These are phyloP conservation scores for Pycnomerus fuliginosus DNA, from an alignment of 2,888 invertebrate species.

Conservation along the genomic window DNA sequence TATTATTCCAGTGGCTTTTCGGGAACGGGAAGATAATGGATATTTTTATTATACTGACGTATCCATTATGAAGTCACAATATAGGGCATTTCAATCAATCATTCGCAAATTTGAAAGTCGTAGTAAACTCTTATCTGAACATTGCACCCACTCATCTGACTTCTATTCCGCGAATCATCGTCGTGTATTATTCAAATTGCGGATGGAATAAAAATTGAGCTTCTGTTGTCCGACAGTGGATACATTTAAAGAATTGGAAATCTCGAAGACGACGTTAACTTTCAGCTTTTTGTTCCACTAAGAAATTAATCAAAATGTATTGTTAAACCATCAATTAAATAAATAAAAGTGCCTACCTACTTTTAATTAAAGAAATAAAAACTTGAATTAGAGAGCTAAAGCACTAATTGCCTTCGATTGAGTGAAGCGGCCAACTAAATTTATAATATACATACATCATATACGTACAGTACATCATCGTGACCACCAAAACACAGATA, in stretches of 20 bases:
- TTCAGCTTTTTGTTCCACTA: neutral
- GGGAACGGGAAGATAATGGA: conserved; percentile 46
- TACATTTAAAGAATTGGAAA: neutral
- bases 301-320: neutral
- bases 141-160: conserved; percentile 25
- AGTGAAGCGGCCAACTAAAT: no score
- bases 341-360: neutral
- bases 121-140: conserved; percentile 30
- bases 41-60: conserved; percentile 47
- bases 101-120: conserved; percentile 36
- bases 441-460: no score
- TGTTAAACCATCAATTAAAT: neutral
- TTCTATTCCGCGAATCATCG: conserved; percentile 13
- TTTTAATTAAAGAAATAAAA: neutral
- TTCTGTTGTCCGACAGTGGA: neutral
- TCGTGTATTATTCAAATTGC: conserved; percentile 24
- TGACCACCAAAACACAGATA: no score
- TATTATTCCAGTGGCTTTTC: conserved; percentile 45
- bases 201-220: neutral
- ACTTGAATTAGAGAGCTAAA: no score
- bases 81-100: conserved; percentile 42
- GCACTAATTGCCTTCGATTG: no score
- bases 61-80: conserved; percentile 44
- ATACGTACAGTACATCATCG: no score
- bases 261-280: no score